Evolutionary conservation across 1,140 invertebrate species (phyloP).

Genomic region (Tigriopus japonicus): DNA sequence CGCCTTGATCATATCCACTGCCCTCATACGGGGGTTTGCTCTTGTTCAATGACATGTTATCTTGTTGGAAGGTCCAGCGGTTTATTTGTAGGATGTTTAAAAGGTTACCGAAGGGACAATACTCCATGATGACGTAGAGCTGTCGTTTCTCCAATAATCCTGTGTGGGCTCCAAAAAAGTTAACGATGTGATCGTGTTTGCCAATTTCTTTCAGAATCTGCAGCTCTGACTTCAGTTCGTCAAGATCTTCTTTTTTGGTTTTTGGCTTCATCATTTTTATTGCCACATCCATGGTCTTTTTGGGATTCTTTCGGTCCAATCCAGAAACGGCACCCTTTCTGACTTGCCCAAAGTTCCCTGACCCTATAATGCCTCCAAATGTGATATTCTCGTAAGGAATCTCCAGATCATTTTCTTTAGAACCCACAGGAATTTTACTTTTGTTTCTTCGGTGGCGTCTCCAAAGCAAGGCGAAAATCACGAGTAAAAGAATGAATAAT

Average conservation of each 20-base stretch:
- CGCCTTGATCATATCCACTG: too few species aligned
- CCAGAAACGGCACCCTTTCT: conserved; percentile 44
- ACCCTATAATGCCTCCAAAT: conserved; percentile 62
- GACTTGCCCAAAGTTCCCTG: conserved; percentile 80
- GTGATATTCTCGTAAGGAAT: conserved; percentile 64
- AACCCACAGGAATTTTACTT: too few species aligned
- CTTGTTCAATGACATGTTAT: too few species aligned
- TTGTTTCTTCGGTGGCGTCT: too few species aligned
- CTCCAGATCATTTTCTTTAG: conserved; percentile 38
- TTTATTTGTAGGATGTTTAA: conserved; percentile 32
- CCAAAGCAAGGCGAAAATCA: too few species aligned
- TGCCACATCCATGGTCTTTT: conserved; percentile 45
- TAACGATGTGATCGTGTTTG: conserved; percentile 34
- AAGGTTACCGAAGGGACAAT: conserved; percentile 32
- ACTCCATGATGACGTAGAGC: conserved; percentile 30
- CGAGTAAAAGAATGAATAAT: too few species aligned
- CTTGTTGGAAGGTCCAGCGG: too few species aligned
- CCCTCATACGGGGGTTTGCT: too few species aligned
- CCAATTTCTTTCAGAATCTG: conserved; percentile 37
- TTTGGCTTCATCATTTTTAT: conserved; percentile 68
- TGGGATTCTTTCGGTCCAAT: conserved; percentile 24
- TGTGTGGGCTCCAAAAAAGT: conserved; percentile 34
- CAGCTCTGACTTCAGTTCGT: conserved; percentile 31
- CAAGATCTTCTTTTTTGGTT: conserved; percentile 47
- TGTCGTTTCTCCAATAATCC: conserved; percentile 19